Base-by-base conservation (phyloP, 2,888 invertebrate genomes). In the Ophion ventricosus region DNA sequence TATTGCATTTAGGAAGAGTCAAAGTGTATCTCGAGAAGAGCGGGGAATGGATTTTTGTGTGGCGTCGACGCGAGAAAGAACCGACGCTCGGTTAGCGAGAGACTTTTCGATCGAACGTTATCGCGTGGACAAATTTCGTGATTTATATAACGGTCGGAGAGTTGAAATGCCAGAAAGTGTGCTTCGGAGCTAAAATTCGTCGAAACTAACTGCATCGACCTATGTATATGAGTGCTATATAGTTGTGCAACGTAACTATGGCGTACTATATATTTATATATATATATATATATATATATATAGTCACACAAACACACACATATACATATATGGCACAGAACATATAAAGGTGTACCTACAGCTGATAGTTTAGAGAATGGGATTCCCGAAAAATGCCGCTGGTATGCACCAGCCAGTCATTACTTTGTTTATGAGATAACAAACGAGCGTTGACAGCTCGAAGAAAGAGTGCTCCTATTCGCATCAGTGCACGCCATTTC, bases 361-460 rank as follows among this genome's bases (percentile, higher is more conserved):
- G 56, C 40, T 59, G 79, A 79, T 84, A 82, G 81, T 83, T 84
- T 84, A 70, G 59, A 56, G 70, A 67, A 72, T 35, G 40, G 75
- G 80, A 82, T 77, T 80, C 20, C 76, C 70, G 80, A 84, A 83
- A 79, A 85, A 82, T 84, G 40, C 43, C 75, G 61, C 75, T 85
- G 76, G 85, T 82, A 78, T 81, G 57, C 54, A 56, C 67, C n/a
- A 72, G 85, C 69, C 66, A 81, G 89, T 91, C 91, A 90, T 91
- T 91, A 91, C 90, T 89, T 91, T 91, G 90, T 91, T 91, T 91
- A 91, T 90, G 91, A 89, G 91, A 87, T 87, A 85, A 87, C 86
- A 85, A 91, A 91, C 80, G 82, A 86, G 88, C 86, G 82, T 88
- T 88, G 91, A 91, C 90, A 91, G 89, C 85, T 86, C 84, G 88